These are phyloP conservation scores for Coremacera marginata DNA, from an alignment of 2,888 invertebrate genomes.

Conservation along the genomic window DNA sequence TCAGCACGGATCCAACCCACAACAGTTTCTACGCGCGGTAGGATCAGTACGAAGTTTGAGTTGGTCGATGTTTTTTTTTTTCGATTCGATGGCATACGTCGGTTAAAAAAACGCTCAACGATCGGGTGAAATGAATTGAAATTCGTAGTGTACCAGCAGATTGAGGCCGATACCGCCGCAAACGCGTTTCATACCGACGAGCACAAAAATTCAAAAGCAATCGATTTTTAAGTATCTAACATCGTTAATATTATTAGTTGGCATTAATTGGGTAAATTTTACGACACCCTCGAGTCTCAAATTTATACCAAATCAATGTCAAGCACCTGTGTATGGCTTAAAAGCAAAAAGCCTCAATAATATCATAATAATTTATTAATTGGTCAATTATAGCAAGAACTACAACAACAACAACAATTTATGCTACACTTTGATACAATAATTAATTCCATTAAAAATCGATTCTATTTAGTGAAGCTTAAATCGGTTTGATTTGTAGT, in stretches of 20 bases:
- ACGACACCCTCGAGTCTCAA: slow-evolving; percentile 19
- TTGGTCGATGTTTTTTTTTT: background rate
- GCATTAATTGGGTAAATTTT: slow-evolving; percentile 22
- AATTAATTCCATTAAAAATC: slow-evolving; percentile 39
- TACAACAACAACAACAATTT: background rate
- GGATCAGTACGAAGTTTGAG: slow-evolving; percentile 26
- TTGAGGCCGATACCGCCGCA: background rate
- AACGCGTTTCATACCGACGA: background rate
- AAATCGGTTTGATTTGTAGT: too few relatives aligned
- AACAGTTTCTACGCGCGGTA: slow-evolving; percentile 40
- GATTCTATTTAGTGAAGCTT: slow-evolving; percentile 16
- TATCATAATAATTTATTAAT: background rate
- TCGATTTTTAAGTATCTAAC: slow-evolving; percentile 26
- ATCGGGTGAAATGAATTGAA: background rate
- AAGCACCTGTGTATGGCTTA: background rate
- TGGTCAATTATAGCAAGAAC: background rate
- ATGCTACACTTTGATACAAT: too few relatives aligned
- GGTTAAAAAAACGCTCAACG: background rate
- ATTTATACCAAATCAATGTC: background rate
- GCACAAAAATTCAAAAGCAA: background rate
- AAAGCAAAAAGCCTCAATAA: background rate
- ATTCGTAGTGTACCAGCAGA: background rate
- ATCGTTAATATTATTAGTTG: slow-evolving; percentile 16
- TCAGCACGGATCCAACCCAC: slow-evolving; percentile 17
- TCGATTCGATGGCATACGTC: background rate